These are phyloP conservation scores for Neodiprion pinetum DNA, from an alignment of 1,140 invertebrate genomes.

Conservation along the genomic window DNA sequence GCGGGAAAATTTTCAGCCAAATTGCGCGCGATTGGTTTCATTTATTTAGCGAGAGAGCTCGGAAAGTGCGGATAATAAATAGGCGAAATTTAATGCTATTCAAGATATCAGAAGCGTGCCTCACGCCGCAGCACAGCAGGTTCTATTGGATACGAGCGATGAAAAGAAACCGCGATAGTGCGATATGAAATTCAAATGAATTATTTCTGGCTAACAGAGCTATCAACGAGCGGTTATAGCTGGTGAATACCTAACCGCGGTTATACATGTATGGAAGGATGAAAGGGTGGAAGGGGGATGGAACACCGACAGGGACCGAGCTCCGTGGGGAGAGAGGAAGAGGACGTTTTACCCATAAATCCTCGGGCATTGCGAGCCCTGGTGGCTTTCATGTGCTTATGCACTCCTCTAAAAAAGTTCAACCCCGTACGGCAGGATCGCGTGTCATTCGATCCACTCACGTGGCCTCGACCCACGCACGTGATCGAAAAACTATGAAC, in stretches of 20 bases:
- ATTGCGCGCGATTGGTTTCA: too few species aligned
- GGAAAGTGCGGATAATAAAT: too few species aligned
- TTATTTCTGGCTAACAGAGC: constrained; percentile 10
- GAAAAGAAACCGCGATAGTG: neutral
- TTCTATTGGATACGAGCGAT: too few species aligned
- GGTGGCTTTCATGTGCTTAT: constrained; percentile 13
- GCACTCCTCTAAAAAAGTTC: constrained; percentile 11
- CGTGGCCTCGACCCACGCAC: neutral
- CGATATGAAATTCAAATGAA: constrained; percentile 14
- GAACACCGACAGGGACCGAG: neutral
- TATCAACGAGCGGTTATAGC: constrained; percentile 3
- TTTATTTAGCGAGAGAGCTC: too few species aligned
- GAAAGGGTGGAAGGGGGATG: neutral
- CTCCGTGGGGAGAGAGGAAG: neutral
- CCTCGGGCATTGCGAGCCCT: constrained; percentile 5
- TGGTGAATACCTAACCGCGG: neutral
- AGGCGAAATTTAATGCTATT: too few species aligned
- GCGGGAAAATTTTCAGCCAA: too few species aligned
- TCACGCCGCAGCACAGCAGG: too few species aligned
- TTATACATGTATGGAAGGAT: neutral
- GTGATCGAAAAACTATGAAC: too few species aligned
- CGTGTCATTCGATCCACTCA: constrained; percentile 16
- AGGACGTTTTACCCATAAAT: constrained; percentile 8
- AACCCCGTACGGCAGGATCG: constrained; percentile 1
- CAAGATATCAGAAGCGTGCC: too few species aligned